Percentiles rank a stretch among this genome's conserved stretches.
Conservation (phyloP, 1,140 invertebrate species). For the Calosoma granatense region DNA sequence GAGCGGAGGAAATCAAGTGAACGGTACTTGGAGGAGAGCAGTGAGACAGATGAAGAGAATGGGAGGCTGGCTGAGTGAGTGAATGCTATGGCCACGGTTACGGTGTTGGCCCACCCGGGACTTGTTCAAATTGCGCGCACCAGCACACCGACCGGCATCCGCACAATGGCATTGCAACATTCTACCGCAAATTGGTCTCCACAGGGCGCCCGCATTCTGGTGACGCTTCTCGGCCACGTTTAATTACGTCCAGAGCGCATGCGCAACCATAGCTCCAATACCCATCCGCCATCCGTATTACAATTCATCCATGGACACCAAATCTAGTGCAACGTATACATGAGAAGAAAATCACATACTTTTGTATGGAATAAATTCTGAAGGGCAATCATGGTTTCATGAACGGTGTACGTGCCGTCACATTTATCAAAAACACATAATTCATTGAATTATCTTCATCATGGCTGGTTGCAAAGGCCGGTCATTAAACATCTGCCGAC, state of each 20-base stretch:
- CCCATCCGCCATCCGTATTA: neutral
- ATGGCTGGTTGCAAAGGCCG: neutral
- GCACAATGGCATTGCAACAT: neutral
- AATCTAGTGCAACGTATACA: too few relatives aligned
- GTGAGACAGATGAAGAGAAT: too few relatives aligned
- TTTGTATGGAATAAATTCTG: too few relatives aligned
- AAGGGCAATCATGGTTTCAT: too few relatives aligned
- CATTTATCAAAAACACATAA: neutral
- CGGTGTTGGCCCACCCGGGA: neutral
- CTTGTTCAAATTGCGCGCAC: neutral
- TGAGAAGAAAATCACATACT: too few relatives aligned
- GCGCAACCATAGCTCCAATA: neutral
- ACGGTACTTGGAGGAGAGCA: too few relatives aligned
- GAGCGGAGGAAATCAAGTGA: too few relatives aligned
- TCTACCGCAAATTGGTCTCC: neutral
- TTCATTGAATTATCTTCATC: neutral
- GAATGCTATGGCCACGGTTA: too few relatives aligned
- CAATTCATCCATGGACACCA: too few relatives aligned
- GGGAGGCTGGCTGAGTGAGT: too few relatives aligned
- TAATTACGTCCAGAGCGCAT: too few relatives aligned
- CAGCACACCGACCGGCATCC: neutral
- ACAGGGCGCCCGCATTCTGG: neutral
- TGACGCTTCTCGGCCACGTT: neutral
- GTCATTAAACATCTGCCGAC: neutral
- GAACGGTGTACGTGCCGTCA: too few relatives aligned